Percentiles rank a stretch among this genome's conserved stretches.
These are phyloP conservation scores for Tetranychus truncatus DNA, from an alignment of 2,888 invertebrate species.

Conservation along the genomic window DNA sequence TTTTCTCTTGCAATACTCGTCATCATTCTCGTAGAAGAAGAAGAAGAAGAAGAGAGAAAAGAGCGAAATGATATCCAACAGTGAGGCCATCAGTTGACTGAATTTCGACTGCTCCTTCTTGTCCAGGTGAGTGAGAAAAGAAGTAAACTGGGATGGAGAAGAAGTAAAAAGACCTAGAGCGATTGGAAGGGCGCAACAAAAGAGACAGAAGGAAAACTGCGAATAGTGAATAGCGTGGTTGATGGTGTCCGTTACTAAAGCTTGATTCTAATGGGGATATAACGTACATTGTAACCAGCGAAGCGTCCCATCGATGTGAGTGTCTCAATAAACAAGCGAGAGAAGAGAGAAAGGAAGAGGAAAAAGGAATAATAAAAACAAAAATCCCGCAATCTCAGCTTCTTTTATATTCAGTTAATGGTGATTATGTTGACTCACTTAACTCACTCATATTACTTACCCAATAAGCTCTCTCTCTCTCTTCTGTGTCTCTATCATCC, in stretches of 20 bases:
- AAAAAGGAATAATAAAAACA: background rate
- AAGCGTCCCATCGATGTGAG: background rate
- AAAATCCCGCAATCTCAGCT: background rate
- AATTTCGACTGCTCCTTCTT: background rate
- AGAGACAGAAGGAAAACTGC: background rate
- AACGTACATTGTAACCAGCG: background rate
- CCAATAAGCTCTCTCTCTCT: background rate
- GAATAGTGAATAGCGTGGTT: background rate
- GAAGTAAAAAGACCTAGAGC: background rate
- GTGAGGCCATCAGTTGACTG: background rate
- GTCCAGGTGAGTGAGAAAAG: background rate
- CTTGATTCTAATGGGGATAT: background rate
- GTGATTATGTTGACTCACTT: background rate
- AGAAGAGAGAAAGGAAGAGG: no score
- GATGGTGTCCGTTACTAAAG: background rate
- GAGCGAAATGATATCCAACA: background rate
- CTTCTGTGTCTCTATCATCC: background rate
- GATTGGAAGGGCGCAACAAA: background rate
- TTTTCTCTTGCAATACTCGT: no score
- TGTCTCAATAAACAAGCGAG: background rate
- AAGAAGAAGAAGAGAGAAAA: background rate
- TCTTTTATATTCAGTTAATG: background rate
- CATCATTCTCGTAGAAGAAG: no score
- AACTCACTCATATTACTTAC: no score
- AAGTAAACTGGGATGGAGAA: constrained; percentile 2